Conservation (phyloP, 2,888 invertebrate genomes). For the Flexamia atlantica region DNA sequence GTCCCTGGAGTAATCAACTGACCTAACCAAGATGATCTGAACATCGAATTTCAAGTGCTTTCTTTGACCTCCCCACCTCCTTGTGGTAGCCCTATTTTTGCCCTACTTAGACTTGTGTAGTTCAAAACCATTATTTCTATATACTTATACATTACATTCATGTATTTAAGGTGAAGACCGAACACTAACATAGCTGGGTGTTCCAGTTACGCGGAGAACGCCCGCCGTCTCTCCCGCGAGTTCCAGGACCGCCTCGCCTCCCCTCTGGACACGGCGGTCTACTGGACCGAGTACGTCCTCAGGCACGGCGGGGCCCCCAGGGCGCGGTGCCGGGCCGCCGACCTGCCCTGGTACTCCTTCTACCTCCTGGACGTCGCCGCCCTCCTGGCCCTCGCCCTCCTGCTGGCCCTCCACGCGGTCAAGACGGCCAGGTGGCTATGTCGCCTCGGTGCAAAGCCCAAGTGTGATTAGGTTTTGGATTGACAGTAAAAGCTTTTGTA, state of each 20-base stretch:
- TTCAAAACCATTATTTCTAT: too few relatives aligned
- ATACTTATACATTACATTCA: too few relatives aligned
- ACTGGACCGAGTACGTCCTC: constrained; percentile 52
- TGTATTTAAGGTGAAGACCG: too few relatives aligned
- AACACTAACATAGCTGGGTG: too few relatives aligned
- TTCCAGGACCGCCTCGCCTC: constrained; percentile 38
- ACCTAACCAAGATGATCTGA: too few relatives aligned
- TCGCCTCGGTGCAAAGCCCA: neutral
- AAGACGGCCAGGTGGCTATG: neutral
- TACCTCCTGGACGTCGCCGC: constrained; percentile 21
- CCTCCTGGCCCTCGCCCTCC: neutral
- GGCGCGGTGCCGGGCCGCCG: neutral
- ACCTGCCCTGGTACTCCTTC: constrained; percentile 41
- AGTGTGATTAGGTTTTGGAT: too few relatives aligned
- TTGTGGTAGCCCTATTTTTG: too few relatives aligned
- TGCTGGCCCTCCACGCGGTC: neutral
- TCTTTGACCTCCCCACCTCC: too few relatives aligned
- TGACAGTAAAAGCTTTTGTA: too few relatives aligned
- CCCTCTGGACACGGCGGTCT: constrained; percentile 39
- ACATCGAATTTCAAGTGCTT: too few relatives aligned
- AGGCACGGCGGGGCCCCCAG: constrained; percentile 32
- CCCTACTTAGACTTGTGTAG: too few relatives aligned
- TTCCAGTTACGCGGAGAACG: constrained; percentile 28
- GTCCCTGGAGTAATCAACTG: too few relatives aligned
- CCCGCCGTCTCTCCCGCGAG: neutral